A percentile compares a stretch with the other conserved stretches of the same genome.
Conservation (phyloP, 2,888 invertebrate genomes). For the Leptogaster cylindrica region DNA sequence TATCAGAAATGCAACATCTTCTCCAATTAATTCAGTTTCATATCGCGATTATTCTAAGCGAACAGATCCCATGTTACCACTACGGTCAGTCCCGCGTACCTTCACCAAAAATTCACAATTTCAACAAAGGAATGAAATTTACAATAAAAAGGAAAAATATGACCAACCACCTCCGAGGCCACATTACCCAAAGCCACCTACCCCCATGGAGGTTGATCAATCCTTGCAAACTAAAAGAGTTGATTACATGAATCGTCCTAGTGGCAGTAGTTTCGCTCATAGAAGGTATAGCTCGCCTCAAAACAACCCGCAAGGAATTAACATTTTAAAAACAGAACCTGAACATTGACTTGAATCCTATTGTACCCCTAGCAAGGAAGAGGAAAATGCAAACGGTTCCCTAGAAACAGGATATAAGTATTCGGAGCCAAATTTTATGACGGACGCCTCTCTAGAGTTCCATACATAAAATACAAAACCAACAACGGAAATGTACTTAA, state of each 20-base stretch:
- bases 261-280: not conserved
- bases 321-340: not conserved
- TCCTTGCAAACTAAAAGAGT: conserved; percentile 35
- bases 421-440: conserved; percentile 40
- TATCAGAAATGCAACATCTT: no score
- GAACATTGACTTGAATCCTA: not conserved
- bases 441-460: conserved; percentile 41
- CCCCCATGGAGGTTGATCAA: conserved; percentile 24
- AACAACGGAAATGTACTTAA: conserved; percentile 11
- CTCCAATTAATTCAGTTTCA: no score
- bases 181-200: conserved; percentile 22
- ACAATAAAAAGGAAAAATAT: no score
- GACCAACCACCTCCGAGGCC: no score
- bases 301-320: not conserved
- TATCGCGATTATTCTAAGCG: no score
- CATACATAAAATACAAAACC: conserved; percentile 36
- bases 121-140: no score
- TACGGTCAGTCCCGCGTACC: no score
- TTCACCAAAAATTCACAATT: no score
- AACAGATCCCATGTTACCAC: no score
- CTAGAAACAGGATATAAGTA: no score
- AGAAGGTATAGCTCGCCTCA: not conserved
- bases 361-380: no score
- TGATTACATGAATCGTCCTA: conserved; percentile 40
- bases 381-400: no score